Evolutionary conservation across 2,797 vertebrate species (phyloP).

Genomic region (Linurgus olivaceus): DNA sequence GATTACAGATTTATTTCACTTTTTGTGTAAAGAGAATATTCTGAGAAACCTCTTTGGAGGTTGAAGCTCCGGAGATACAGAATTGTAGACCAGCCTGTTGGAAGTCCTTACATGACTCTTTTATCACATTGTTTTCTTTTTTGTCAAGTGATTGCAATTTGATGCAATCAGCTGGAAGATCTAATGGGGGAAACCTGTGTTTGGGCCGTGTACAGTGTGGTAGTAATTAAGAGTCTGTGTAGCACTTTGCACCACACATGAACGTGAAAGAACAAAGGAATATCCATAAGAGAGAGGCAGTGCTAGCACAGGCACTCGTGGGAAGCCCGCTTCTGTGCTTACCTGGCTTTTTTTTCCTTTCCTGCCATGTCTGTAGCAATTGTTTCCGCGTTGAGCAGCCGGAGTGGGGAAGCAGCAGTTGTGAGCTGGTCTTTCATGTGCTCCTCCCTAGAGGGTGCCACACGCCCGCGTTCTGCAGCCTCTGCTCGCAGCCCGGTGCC

Average conservation of each 20-base stretch:
- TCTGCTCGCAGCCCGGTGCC: background rate
- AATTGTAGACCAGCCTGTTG: background rate
- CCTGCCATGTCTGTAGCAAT: rapidly evolving
- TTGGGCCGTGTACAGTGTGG: rapidly evolving
- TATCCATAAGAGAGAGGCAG: background rate
- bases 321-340: background rate
- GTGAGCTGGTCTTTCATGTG: conserved; percentile 2
- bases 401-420: background rate
- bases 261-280: background rate
- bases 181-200: background rate
- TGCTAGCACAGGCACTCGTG: rapidly evolving
- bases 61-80: background rate
- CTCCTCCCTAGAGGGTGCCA: conserved; percentile 77
- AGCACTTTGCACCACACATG: background rate
- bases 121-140: background rate
- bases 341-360: too few species aligned
- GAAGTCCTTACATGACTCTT: background rate
- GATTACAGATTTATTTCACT: background rate
- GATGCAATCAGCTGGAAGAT: background rate
- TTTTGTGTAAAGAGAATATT: background rate
- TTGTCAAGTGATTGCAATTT: background rate
- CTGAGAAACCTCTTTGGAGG: background rate
- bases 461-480: background rate
- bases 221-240: too few species aligned
- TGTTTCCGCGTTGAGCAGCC: background rate